Conservation (phyloP, 2,113 vertebrate genomes). For the Bettongia penicillata region DNA sequence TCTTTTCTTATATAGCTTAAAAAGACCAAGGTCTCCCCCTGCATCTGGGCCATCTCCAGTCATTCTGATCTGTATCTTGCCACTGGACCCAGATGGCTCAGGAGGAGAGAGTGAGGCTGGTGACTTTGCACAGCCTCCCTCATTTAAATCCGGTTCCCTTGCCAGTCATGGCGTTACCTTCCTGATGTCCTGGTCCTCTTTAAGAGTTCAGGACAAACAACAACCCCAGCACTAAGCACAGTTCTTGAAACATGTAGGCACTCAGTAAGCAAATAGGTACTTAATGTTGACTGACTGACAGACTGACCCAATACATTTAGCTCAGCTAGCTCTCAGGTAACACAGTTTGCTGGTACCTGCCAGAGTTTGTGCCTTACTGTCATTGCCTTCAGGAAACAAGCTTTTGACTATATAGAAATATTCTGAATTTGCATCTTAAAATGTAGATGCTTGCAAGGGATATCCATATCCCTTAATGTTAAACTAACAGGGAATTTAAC, state of each 20-base stretch:
- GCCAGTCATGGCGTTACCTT: no score
- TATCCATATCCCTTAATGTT: conserved; percentile 2
- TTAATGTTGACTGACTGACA: background rate
- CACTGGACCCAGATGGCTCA: no score
- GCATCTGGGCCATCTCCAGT: no score
- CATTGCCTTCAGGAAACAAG: background rate
- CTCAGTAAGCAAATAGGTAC: background rate
- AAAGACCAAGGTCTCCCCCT: no score
- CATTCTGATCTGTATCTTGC: no score
- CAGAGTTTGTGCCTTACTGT: background rate
- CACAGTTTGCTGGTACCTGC: background rate
- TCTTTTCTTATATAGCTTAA: no score
- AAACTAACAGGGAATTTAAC: conserved; percentile 40
- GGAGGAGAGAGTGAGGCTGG: no score
- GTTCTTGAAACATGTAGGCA: background rate
- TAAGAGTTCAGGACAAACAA: no score
- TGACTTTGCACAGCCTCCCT: no score
- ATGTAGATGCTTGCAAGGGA: background rate
- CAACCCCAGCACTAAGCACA: background rate
- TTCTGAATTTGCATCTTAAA: background rate
- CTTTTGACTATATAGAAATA: background rate
- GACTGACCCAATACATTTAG: background rate
- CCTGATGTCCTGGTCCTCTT: no score
- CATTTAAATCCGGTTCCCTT: no score
- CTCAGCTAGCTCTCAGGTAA: background rate